phyloP scores from a whole-genome alignment of 1,140 invertebrate species.

The Philopotamus ludificatus region DNA sequence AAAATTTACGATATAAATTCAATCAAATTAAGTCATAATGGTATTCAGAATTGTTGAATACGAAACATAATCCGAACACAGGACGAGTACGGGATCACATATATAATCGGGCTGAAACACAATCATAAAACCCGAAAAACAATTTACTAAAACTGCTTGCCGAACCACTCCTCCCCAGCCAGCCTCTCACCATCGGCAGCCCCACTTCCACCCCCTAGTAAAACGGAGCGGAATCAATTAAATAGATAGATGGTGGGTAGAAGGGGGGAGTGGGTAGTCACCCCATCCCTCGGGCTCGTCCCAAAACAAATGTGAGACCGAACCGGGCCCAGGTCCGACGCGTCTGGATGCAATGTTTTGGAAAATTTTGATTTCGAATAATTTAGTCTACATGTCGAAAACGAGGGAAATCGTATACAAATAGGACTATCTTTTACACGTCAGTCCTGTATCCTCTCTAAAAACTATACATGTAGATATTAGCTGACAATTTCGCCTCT shows the following conservation, averaged over 20 bases:
- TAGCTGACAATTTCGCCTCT: no score
- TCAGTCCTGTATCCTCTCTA: background rate
- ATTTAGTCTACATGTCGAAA: background rate
- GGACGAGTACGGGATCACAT: conserved; percentile 14
- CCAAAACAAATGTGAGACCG: conserved; percentile 26
- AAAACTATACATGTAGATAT: no score
- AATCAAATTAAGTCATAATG: conserved; percentile 34
- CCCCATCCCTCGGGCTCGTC: background rate
- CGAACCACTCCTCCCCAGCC: conserved; percentile 14
- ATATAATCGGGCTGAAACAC: conserved; percentile 38
- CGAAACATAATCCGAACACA: conserved; percentile 14
- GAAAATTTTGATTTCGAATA: conserved; percentile 5
- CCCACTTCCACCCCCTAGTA: conserved; percentile 16
- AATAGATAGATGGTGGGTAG: conserved; percentile 38
- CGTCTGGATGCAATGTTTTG: conserved; percentile 9
- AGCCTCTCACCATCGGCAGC: no score
- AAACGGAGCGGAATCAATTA: conserved; percentile 41
- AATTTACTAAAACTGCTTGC: conserved; percentile 43
- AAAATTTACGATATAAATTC: conserved; percentile 35
- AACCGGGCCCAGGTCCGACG: conserved; percentile 10
- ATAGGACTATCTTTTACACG: background rate
- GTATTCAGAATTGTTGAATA: conserved; percentile 14
- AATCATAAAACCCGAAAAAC: conserved; percentile 43
- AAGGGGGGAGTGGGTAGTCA: background rate
- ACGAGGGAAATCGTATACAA: background rate